Percentiles rank a stretch among this genome's conserved stretches.
These are phyloP conservation scores for Atherinomorus stipes DNA, from an alignment of 2,113 vertebrate genomes.

Conservation along the genomic window DNA sequence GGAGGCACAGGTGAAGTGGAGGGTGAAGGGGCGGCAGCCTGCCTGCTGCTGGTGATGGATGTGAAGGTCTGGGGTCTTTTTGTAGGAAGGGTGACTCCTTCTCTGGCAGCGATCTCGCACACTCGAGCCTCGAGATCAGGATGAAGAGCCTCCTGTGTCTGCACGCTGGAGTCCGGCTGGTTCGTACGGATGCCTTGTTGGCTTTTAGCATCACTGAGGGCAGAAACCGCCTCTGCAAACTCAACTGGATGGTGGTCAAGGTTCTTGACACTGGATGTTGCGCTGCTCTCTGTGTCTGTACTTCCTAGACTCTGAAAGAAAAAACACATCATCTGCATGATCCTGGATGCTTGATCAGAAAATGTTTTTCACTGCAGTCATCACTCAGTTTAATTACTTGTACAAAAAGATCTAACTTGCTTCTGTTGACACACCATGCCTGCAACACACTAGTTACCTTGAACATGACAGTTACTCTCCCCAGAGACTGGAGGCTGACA, in stretches of 20 bases:
- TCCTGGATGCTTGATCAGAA: background rate
- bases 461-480: slow-evolving; percentile 16
- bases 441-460: slow-evolving; percentile 63
- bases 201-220: slow-evolving; percentile 14
- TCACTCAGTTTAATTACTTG: too few species aligned
- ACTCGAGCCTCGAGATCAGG: slow-evolving; percentile 44
- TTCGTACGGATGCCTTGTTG: slow-evolving; percentile 17
- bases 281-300: slow-evolving; percentile 79
- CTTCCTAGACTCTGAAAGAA: slow-evolving; percentile 68
- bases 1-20: slow-evolving; percentile 29
- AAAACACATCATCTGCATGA: background rate
- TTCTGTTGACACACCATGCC: slow-evolving; percentile 20
- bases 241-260: background rate
- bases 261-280: slow-evolving; percentile 47
- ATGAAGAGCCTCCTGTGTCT: background rate
- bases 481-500: slow-evolving; percentile 26
- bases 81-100: slow-evolving; percentile 47
- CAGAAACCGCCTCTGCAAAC: slow-evolving; percentile 3
- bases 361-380: slow-evolving; percentile 22
- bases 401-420: background rate
- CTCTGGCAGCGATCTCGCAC: slow-evolving; percentile 66
- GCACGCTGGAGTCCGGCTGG: slow-evolving; percentile 5
- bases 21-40: slow-evolving; percentile 63
- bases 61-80: slow-evolving; percentile 64
- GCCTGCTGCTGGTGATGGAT: slow-evolving; percentile 79